Conservation (phyloP, 2,888 invertebrate species). For the Dolomedes plantarius region DNA sequence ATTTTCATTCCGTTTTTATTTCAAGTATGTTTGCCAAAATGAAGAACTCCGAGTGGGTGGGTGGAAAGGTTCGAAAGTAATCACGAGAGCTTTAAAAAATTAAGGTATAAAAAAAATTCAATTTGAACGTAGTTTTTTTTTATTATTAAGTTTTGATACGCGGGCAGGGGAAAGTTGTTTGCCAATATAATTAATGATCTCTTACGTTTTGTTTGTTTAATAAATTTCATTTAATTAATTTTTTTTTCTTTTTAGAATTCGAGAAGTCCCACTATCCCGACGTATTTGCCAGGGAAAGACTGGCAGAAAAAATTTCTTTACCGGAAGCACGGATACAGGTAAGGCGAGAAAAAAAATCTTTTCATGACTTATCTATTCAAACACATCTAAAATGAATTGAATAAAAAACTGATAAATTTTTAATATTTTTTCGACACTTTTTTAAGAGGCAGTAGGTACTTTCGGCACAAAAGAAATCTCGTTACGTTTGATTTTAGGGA, state of each 20-base stretch:
- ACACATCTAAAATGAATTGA: neutral
- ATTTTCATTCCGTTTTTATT: slow-evolving; percentile 14
- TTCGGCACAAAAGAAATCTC: no score
- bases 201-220: slow-evolving; percentile 1
- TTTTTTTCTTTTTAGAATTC: slow-evolving; percentile 93
- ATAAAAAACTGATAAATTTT: neutral
- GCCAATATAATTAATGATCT: slow-evolving; percentile 9
- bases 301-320: slow-evolving; percentile 92
- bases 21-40: neutral
- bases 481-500: no score
- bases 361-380: neutral
- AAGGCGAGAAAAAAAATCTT: slow-evolving; percentile 77
- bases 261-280: slow-evolving; percentile 96
- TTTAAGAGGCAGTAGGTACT: no score
- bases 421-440: neutral
- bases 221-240: slow-evolving; percentile 71
- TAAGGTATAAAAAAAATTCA: neutral
- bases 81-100: neutral
- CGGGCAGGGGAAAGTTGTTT: neutral
- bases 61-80: neutral
- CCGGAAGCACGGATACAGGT: slow-evolving; percentile 97
- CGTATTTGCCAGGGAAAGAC: slow-evolving; percentile 92
- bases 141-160: neutral
- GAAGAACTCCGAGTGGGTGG: no score
- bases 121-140: neutral